Evolutionary conservation across 2,888 invertebrate genomes (phyloP).

Genomic region (Ophioninae sp.): DNA sequence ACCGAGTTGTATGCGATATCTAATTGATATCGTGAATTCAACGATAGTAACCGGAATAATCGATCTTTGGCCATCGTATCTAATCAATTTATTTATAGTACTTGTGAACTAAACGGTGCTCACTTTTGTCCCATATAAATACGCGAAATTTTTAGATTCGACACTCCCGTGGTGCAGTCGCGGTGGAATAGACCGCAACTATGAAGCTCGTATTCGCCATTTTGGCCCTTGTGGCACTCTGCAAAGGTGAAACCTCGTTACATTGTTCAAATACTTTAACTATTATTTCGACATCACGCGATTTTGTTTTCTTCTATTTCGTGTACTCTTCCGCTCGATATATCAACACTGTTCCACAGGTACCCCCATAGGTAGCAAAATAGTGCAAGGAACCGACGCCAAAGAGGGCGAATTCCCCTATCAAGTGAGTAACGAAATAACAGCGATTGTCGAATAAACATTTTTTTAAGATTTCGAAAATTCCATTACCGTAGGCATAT

Average conservation of each 20-base stretch:
- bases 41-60: background rate
- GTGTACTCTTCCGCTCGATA: background rate
- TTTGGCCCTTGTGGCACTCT: slow-evolving; percentile 45
- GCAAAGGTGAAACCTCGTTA: slow-evolving; percentile 44
- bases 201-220: slow-evolving; percentile 55
- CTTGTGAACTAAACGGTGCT: background rate
- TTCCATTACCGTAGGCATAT: background rate
- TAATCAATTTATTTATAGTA: background rate
- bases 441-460: background rate
- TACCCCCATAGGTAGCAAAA: slow-evolving; percentile 44
- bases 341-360: slow-evolving; percentile 24
- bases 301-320: background rate
- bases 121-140: slow-evolving; percentile 45
- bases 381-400: slow-evolving; percentile 67
- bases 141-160: background rate
- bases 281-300: background rate
- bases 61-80: background rate
- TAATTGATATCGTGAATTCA: background rate
- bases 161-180: slow-evolving; percentile 1
- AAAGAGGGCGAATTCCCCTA: slow-evolving; percentile 71
- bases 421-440: slow-evolving; percentile 66
- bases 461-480: background rate
- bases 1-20: background rate
- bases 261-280: background rate
- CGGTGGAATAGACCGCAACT: slow-evolving; percentile 28